Evolutionary conservation across 1,140 invertebrate genomes (phyloP).

Genomic region (Sesamia nonagrioides): DNA sequence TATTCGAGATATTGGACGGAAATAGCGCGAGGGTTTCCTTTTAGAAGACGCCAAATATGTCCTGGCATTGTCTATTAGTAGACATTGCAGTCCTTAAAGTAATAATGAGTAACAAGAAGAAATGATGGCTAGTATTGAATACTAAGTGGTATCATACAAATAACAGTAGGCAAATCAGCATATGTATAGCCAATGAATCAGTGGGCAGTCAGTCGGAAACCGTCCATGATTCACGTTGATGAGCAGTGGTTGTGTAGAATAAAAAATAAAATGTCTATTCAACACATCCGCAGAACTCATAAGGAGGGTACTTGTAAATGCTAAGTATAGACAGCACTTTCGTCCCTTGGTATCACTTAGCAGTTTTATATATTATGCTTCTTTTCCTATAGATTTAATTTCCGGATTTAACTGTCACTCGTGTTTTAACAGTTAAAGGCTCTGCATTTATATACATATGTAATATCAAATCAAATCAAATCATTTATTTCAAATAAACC

Average conservation of each 20-base stretch:
- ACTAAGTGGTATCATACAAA: slow-evolving; percentile 32
- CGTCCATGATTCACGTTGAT: slow-evolving; percentile 49
- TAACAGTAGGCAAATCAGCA: slow-evolving; percentile 44
- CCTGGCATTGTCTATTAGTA: neutral
- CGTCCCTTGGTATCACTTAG: neutral
- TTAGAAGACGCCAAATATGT: neutral
- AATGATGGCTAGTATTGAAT: slow-evolving; percentile 35
- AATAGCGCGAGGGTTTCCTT: neutral
- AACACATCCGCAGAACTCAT: slow-evolving; percentile 26
- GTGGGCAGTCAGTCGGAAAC: slow-evolving; percentile 45
- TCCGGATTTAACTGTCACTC: too few species aligned
- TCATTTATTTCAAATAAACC: too few species aligned
- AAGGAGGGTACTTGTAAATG: neutral
- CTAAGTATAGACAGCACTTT: neutral
- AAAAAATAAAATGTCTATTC: slow-evolving; percentile 42
- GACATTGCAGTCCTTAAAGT: slow-evolving; percentile 1
- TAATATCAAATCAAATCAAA: too few species aligned
- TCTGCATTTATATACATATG: too few species aligned
- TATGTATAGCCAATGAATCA: slow-evolving; percentile 48
- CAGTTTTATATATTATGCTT: too few species aligned
- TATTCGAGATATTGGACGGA: slow-evolving; percentile 6
- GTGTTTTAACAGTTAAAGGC: too few species aligned
- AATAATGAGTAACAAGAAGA: slow-evolving; percentile 36
- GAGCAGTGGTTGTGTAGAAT: slow-evolving; percentile 32
- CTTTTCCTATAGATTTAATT: too few species aligned